Evolutionary conservation across 2,113 vertebrate species (phyloP).

Genomic region (Tragelaphus buxtoni): DNA sequence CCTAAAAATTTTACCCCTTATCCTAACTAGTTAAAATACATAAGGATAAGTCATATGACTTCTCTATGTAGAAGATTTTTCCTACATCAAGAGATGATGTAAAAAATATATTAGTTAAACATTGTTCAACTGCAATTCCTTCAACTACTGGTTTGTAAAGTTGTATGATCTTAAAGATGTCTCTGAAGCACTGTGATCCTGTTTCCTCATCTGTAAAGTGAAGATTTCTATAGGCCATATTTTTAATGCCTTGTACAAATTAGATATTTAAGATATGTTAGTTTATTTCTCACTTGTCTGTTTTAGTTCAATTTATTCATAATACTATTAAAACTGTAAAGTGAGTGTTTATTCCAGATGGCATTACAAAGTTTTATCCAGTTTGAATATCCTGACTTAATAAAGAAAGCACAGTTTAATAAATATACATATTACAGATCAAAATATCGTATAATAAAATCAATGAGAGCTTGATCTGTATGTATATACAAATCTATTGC

Average conservation of each 20-base stretch:
- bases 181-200: neutral
- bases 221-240: neutral
- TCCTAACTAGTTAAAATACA: no score
- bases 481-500: neutral
- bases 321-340: neutral
- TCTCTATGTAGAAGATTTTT: no score
- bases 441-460: neutral
- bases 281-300: neutral
- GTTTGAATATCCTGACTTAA: neutral
- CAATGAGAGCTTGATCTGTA: neutral
- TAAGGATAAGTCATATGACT: no score
- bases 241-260: neutral
- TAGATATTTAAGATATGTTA: neutral
- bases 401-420: neutral
- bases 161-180: neutral
- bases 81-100: neutral
- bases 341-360: neutral
- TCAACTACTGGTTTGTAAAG: neutral
- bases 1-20: no score
- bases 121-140: neutral
- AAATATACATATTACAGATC: neutral
- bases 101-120: neutral
- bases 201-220: neutral
- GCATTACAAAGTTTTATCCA: neutral
- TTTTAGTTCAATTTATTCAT: neutral